A percentile compares a stretch with the other conserved stretches of the same genome.
phyloP scores from a whole-genome alignment of 2,797 vertebrate species.

The Aulostomus chinensis region DNA sequence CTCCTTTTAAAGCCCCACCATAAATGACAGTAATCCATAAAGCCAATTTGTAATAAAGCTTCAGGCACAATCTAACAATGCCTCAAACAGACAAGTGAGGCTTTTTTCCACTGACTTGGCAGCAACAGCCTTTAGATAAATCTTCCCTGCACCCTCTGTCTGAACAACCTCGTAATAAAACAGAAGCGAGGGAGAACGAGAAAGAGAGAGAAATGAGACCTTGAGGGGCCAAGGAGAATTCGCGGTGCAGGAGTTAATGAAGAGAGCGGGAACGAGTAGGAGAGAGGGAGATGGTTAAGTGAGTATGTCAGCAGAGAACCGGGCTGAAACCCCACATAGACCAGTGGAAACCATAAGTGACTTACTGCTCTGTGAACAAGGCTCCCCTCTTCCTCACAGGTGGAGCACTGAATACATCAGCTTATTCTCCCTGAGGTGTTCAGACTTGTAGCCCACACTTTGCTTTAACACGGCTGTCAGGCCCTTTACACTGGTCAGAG shows the following conservation, averaged over 20 bases:
- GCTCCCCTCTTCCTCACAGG: slow-evolving; percentile 51
- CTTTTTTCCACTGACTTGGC: slow-evolving; percentile 73
- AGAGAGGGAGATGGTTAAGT: slow-evolving; percentile 71
- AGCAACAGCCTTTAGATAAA: slow-evolving; percentile 76
- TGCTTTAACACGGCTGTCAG: slow-evolving; percentile 49
- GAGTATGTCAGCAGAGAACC: slow-evolving; percentile 71
- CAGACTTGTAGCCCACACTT: slow-evolving; percentile 18
- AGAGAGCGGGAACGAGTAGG: slow-evolving; percentile 66
- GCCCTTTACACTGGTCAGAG: slow-evolving; percentile 48
- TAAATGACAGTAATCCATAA: slow-evolving; percentile 79
- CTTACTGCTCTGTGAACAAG: slow-evolving; percentile 66
- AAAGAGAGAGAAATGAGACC: slow-evolving; percentile 57
- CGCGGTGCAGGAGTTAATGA: slow-evolving; percentile 77
- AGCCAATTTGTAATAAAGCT: slow-evolving; percentile 80
- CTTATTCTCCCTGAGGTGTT: slow-evolving; percentile 34
- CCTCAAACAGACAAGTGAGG: slow-evolving; percentile 70
- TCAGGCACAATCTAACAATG: slow-evolving; percentile 73
- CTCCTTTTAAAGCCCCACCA: slow-evolving; percentile 56
- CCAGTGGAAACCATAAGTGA: slow-evolving; percentile 65
- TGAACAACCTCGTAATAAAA: slow-evolving; percentile 76
- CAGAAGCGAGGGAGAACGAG: slow-evolving; percentile 39
- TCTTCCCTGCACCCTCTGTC: slow-evolving; percentile 68
- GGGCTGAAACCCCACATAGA: slow-evolving; percentile 64
- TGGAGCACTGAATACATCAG: slow-evolving; percentile 62
- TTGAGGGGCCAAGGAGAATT: slow-evolving; percentile 70